phyloP scores from a whole-genome alignment of 2,113 vertebrate species.

The Paramisgurnus dabryanus region DNA sequence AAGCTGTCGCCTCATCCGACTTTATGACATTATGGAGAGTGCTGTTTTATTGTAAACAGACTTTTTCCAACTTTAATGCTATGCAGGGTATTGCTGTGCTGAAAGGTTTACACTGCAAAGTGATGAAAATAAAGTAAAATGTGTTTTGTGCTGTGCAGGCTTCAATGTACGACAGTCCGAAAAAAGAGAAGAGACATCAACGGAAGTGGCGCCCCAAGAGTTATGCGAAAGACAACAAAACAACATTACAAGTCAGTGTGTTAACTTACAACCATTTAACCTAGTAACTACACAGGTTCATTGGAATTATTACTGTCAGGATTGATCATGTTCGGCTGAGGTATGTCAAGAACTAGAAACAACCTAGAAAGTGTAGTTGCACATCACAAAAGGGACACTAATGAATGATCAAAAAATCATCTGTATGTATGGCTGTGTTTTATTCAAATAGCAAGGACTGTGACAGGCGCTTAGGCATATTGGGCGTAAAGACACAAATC shows the following conservation, averaged over 20 bases:
- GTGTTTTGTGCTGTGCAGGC: conserved; percentile 65
- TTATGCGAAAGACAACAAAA: conserved; percentile 91
- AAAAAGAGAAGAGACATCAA: conserved; percentile 91
- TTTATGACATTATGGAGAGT: neutral
- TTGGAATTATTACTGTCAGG: no score
- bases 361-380: no score
- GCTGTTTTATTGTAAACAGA: neutral
- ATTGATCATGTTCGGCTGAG: no score
- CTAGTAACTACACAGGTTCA: neutral
- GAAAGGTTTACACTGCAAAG: neutral
- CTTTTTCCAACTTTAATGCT: neutral
- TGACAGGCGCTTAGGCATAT: no score
- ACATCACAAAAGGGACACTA: neutral
- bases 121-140: neutral
- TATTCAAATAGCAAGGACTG: no score
- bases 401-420: neutral
- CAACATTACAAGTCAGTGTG: conserved; percentile 84
- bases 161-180: conserved; percentile 90
- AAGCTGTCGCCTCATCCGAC: neutral
- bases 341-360: no score
- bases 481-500: no score
- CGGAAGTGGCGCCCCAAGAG: conserved; percentile 89
- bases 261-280: neutral
- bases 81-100: neutral
- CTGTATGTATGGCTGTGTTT: no score